Conservation (phyloP, 2,797 vertebrate genomes). For the Caiman crocodilus region DNA sequence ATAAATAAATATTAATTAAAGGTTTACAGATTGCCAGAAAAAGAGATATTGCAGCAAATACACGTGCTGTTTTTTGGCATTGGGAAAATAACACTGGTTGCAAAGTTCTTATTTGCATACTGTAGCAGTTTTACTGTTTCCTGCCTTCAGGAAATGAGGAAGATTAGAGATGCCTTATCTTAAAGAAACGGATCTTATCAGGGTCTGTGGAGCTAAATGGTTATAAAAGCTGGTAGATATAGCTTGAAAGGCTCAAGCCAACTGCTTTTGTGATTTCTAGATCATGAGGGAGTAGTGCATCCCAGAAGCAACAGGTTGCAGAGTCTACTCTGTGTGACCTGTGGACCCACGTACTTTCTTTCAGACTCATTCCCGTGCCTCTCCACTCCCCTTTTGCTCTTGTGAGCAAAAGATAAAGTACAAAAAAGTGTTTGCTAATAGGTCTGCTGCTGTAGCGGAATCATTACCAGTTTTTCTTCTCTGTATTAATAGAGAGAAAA, state of each 20-base stretch:
- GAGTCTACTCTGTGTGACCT: not conserved
- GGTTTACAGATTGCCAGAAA: too few species aligned
- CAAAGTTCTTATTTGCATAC: too few species aligned
- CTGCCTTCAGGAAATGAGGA: not conserved
- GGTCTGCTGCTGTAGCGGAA: constrained; percentile 22
- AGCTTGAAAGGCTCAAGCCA: not conserved
- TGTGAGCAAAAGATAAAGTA: not conserved
- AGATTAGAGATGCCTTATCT: not conserved
- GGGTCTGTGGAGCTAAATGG: not conserved
- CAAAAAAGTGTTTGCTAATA: constrained; percentile 31
- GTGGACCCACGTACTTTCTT: not conserved
- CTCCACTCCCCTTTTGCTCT: not conserved
- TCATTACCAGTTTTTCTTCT: not conserved
- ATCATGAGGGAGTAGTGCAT: not conserved
- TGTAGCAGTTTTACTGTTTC: not conserved
- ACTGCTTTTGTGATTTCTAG: not conserved
- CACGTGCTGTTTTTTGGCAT: not conserved
- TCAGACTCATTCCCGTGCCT: not conserved
- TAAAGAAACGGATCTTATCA: not conserved
- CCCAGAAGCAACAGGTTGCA: not conserved
- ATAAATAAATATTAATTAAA: too few species aligned
- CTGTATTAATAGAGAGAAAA: not conserved
- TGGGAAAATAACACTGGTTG: not conserved
- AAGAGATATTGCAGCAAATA: not conserved
- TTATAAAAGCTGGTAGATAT: not conserved